phyloP scores from a whole-genome alignment of 2,888 invertebrate genomes.

The Temnothorax ravouxi region DNA sequence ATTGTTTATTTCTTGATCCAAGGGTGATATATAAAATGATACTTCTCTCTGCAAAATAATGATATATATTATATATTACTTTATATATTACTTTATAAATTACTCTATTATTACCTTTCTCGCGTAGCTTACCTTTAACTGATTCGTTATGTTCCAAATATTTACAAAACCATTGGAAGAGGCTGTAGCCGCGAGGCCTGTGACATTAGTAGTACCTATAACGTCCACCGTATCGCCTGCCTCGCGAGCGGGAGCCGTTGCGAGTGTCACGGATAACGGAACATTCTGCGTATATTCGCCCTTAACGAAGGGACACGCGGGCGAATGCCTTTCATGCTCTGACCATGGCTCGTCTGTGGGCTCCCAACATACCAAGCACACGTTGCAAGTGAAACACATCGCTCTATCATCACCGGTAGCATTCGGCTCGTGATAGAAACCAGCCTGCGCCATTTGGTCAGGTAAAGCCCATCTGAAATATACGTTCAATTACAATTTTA shows the following conservation, averaged over 20 bases:
- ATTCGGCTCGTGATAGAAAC: constrained; percentile 98
- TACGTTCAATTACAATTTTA: constrained; percentile 1
- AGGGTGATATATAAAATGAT: constrained; percentile 86
- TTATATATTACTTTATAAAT: neutral
- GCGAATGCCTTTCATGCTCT: constrained; percentile 97
- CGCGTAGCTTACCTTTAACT: constrained; percentile 87
- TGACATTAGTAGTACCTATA: constrained; percentile 83
- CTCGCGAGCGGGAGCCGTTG: constrained; percentile 87
- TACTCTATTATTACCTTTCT: neutral
- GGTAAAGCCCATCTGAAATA: constrained; percentile 95
- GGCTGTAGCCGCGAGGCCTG: constrained; percentile 87
- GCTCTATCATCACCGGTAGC: constrained; percentile 96
- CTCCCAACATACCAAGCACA: constrained; percentile 98
- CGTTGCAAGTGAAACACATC: constrained; percentile 98
- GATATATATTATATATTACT: neutral
- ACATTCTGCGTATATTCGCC: constrained; percentile 98
- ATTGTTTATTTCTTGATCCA: constrained; percentile 83
- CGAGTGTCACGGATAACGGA: constrained; percentile 90
- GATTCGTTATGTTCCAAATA: constrained; percentile 94
- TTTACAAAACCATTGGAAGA: constrained; percentile 89
- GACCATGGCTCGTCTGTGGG: constrained; percentile 99
- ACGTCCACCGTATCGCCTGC: constrained; percentile 81
- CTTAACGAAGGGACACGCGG: constrained; percentile 96
- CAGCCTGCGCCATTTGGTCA: constrained; percentile 98
- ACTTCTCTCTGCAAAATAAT: constrained; percentile 86